A percentile compares a stretch with the other conserved stretches of the same genome.
phyloP scores from a whole-genome alignment of 2,113 vertebrate genomes.

The Triplophysa dalaica region DNA sequence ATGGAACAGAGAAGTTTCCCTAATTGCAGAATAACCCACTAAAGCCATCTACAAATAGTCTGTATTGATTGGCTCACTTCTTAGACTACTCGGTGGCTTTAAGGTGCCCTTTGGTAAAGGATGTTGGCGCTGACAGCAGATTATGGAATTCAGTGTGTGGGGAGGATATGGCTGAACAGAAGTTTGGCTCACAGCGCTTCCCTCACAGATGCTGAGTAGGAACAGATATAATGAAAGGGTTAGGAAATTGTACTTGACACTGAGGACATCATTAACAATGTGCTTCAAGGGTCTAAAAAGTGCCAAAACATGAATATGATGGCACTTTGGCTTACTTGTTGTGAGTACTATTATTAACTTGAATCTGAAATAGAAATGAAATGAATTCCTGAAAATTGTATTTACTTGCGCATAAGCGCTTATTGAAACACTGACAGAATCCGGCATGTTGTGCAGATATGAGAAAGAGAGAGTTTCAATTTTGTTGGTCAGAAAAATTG shows the following conservation, averaged over 20 bases:
- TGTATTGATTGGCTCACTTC: not conserved
- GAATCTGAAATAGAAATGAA: no score
- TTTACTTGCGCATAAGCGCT: no score
- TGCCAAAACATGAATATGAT: not conserved
- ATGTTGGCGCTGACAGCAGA: not conserved
- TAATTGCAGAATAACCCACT: not conserved
- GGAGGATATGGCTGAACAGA: slow-evolving; percentile 40
- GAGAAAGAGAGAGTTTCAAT: not conserved
- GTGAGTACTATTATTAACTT: not conserved
- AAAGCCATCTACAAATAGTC: slow-evolving; percentile 1
- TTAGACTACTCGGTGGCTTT: slow-evolving; percentile 14
- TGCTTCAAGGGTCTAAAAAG: not conserved
- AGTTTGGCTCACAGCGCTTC: slow-evolving; percentile 12
- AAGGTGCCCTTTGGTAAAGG: slow-evolving; percentile 27
- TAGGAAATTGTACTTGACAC: not conserved
- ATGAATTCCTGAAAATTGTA: no score
- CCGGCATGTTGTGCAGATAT: no score
- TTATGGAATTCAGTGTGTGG: slow-evolving; percentile 29
- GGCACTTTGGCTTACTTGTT: not conserved
- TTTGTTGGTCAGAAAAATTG: no score
- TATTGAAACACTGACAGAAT: no score
- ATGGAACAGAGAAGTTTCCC: not conserved
- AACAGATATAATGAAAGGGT: slow-evolving; percentile 12
- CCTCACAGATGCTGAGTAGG: not conserved
- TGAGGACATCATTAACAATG: slow-evolving; percentile 18